Base-by-base conservation (phyloP, 2,888 invertebrate genomes). In the Melieria crassipennis region DNA sequence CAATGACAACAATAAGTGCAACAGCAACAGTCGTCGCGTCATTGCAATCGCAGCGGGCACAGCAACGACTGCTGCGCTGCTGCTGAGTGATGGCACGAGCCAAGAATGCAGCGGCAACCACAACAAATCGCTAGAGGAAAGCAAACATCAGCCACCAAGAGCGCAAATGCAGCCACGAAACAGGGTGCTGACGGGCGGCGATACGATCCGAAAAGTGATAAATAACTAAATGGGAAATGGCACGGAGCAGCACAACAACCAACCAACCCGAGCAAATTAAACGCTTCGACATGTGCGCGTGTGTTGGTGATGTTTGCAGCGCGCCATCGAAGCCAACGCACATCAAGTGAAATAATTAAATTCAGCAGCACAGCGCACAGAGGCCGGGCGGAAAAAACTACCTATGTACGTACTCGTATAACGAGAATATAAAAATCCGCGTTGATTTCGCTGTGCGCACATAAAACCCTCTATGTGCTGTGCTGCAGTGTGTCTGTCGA, bases 61-160 rank as follows among this genome's bases (percentile, higher is more conserved):
- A 30, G n/a, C 42, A 58, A 56, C 16, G 61, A 43, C 16, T 66
- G 46, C 56, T 45, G 46, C 42, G 3, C 50, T 48, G 52, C 62
- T 46, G 47, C 56, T 55, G 64, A 55, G 16, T 67, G 65, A 65
- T 70, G 71, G 62, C 74, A 74, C 72, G 65, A 70, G 72, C 57
- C 68, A 10, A 52, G 46, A 62, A 55, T 52, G 55, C 13, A 65
- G 16, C 69, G 57, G 13, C 45, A 68, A 52, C 16, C 30, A 7
- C 10, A 47, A 62, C 48, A 63, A 16, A 13, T 46, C 50, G 46
- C 30, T 52, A 56, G 7, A 16, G 13, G 57, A 9, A 57, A 43
- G 9, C 4, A 30, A 56, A 43, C 11, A 65, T 30, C 9, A 10
- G 10, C 9, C 7, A 45, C 45, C 30, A 45, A 11, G 9, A 62